phyloP scores from a whole-genome alignment of 2,888 invertebrate genomes.

The Agrochola lota region DNA sequence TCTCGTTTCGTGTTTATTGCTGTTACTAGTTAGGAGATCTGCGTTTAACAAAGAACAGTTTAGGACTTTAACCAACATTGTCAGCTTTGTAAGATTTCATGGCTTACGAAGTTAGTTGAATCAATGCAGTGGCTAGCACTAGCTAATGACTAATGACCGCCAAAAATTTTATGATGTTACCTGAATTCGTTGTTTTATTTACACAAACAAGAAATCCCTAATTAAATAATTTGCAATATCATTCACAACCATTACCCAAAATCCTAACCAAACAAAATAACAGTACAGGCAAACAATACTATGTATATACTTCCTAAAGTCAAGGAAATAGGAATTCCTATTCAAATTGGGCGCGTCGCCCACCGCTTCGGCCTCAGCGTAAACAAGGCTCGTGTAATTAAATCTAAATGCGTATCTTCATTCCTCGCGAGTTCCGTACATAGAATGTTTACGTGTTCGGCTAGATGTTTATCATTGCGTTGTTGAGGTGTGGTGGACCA shows the following conservation, averaged over 20 bases:
- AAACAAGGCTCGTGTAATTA: conserved; percentile 61
- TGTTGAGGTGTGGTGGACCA: conserved; percentile 29
- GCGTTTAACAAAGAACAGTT: not conserved
- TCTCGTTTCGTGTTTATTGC: conserved; percentile 6
- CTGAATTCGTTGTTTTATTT: not conserved
- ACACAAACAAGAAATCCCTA: conserved; percentile 4
- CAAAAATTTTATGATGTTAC: not conserved
- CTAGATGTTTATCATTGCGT: conserved; percentile 53
- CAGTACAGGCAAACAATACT: conserved; percentile 27
- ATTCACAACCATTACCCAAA: conserved; percentile 27
- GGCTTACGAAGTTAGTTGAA: not conserved
- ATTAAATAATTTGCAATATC: conserved; percentile 37
- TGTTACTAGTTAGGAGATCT: not conserved
- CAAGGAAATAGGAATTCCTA: conserved; percentile 54
- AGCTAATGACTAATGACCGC: not conserved
- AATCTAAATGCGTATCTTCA: conserved; percentile 63
- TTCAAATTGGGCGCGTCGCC: conserved; percentile 51
- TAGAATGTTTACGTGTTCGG: conserved; percentile 58
- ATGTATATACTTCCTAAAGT: conserved; percentile 27
- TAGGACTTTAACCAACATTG: not conserved
- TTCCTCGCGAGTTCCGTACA: conserved; percentile 53
- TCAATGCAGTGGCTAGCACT: not conserved
- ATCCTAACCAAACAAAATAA: conserved; percentile 38
- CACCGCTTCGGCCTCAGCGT: conserved; percentile 35
- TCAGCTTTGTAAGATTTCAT: not conserved